Percentiles rank a stretch among this genome's conserved stretches.
These are phyloP conservation scores for Drosophila stalkeri DNA, from an alignment of 2,888 invertebrate genomes.

Conservation along the genomic window DNA sequence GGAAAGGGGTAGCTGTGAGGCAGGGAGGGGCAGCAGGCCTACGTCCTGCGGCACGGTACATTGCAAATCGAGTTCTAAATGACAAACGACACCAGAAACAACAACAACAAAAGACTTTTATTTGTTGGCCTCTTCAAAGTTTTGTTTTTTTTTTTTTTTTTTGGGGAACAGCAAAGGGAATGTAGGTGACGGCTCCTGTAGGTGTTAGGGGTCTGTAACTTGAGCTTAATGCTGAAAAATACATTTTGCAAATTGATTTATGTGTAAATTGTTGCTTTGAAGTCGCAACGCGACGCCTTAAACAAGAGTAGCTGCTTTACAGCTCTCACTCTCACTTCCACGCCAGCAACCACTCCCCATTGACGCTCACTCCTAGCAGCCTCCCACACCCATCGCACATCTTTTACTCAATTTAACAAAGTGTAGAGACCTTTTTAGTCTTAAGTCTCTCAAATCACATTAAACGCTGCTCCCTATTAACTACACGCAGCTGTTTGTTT, in stretches of 20 bases:
- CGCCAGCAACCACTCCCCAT: not conserved
- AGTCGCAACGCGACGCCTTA: slow-evolving; percentile 44
- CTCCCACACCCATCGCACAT: not conserved
- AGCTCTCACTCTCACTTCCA: not conserved
- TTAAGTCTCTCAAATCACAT: slow-evolving; percentile 56
- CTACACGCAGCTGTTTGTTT: slow-evolving; percentile 54
- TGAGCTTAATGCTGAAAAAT: slow-evolving; percentile 59
- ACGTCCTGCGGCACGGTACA: not conserved
- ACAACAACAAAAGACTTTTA: slow-evolving; percentile 10
- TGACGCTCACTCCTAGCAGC: too few relatives aligned
- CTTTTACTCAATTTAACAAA: slow-evolving; percentile 55
- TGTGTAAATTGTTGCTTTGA: slow-evolving; percentile 64
- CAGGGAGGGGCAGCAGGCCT: not conserved
- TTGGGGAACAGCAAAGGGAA: not conserved
- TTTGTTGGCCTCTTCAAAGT: slow-evolving; percentile 23
- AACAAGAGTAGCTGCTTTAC: slow-evolving; percentile 23
- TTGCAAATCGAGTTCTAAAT: slow-evolving; percentile 67
- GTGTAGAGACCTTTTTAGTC: slow-evolving; percentile 33
- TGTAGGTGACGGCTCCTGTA: slow-evolving; percentile 1
- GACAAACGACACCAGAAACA: slow-evolving; percentile 47
- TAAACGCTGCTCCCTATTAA: slow-evolving; percentile 49
- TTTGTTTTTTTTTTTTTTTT: slow-evolving; percentile 1
- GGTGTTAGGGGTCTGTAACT: slow-evolving; percentile 29
- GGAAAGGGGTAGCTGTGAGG: not conserved
- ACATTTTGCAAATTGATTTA: slow-evolving; percentile 77